Evolutionary conservation across 2,113 vertebrate species (phyloP).

Genomic region (Coturnix japonica): DNA sequence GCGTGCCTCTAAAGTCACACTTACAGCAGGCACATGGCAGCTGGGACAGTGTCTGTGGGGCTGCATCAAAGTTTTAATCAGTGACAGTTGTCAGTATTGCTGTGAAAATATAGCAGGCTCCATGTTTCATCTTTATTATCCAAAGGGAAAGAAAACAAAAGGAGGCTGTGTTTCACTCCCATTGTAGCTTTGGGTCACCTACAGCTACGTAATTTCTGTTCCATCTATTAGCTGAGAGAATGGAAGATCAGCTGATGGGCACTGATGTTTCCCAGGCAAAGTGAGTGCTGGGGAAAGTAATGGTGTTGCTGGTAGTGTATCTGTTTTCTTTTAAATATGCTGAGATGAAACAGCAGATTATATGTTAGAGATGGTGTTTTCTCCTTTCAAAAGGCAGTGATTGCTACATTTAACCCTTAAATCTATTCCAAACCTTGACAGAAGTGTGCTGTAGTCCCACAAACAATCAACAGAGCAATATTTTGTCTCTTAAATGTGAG

Average conservation of each 20-base stretch:
- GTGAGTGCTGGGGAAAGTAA: not conserved
- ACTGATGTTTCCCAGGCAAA: constrained; percentile 27
- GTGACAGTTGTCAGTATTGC: not conserved
- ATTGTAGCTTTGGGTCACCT: not conserved
- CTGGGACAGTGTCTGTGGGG: not conserved
- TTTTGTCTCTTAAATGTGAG: constrained; percentile 34
- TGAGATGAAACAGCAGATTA: constrained; percentile 45
- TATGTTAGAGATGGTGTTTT: constrained; percentile 13
- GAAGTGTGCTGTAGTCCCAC: constrained; percentile 37
- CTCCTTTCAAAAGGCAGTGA: constrained; percentile 24
- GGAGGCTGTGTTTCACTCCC: not conserved
- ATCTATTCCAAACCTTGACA: constrained; percentile 51
- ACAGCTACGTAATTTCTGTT: not conserved
- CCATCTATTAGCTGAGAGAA: not conserved
- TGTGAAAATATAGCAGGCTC: not conserved
- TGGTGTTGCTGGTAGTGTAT: not conserved
- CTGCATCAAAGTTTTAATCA: not conserved
- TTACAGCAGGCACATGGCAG: not conserved
- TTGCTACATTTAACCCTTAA: constrained; percentile 51
- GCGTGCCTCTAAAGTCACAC: not conserved
- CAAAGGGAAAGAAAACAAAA: not conserved
- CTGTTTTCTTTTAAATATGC: constrained; percentile 56
- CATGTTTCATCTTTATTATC: not conserved
- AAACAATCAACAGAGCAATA: constrained; percentile 36
- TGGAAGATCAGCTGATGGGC: not conserved